Conservation (phyloP, 1,140 invertebrate species). For the Coelopa frigida region DNA sequence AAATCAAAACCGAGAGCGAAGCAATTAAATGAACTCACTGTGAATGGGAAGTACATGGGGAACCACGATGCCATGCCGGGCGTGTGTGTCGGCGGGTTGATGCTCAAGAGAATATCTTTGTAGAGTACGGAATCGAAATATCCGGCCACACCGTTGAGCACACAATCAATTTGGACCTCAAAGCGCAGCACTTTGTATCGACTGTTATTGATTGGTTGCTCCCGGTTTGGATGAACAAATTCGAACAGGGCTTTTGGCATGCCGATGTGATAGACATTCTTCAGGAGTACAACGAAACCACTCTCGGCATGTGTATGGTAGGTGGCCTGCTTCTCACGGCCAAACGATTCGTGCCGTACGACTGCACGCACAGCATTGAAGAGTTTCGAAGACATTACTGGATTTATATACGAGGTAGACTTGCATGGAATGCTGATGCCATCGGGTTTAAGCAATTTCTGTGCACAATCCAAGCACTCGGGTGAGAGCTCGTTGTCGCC, state of each 20-base stretch:
- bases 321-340: conserved; percentile 39
- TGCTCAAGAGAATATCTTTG: conserved; percentile 79
- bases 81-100: conserved; percentile 80
- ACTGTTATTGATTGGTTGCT: conserved; percentile 62
- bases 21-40: no score
- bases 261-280: conserved; percentile 81
- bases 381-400: conserved; percentile 56
- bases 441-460: conserved; percentile 77
- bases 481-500: conserved; percentile 98
- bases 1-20: not conserved
- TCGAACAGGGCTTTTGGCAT: conserved; percentile 74
- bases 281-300: conserved; percentile 87
- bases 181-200: conserved; percentile 67
- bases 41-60: conserved; percentile 87
- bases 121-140: conserved; percentile 89
- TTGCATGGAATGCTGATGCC: conserved; percentile 87
- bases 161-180: conserved; percentile 60
- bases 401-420: conserved; percentile 87
- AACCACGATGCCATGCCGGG: conserved; percentile 96
- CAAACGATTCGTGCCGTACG: conserved; percentile 13
- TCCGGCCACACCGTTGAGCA: conserved; percentile 89
- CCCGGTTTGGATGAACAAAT: conserved; percentile 80
- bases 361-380: conserved; percentile 47
- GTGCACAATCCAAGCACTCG: conserved; percentile 94
- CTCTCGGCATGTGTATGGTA: conserved; percentile 83